A percentile compares a stretch with the other conserved stretches of the same genome.
Conservation (phyloP, 2,888 invertebrate species). For the Helicoverpa assulta region DNA sequence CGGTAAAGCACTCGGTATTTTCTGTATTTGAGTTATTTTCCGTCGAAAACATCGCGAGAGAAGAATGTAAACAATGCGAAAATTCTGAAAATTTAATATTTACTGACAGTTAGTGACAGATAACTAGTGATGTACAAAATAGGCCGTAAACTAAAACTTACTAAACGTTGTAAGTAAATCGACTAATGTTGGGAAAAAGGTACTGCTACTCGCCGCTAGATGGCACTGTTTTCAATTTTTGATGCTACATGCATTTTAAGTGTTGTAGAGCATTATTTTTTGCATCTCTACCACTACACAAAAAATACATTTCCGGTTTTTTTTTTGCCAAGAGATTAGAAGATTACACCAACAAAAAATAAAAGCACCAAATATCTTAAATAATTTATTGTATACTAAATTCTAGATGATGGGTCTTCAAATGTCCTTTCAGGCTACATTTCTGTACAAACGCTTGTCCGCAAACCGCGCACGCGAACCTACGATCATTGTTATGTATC, state of each 20-base stretch:
- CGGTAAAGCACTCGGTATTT: slow-evolving; percentile 23
- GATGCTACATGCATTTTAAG: no score
- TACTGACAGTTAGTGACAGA: not conserved
- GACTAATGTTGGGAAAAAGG: not conserved
- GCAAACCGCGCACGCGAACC: slow-evolving; percentile 80
- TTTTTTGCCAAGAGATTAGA: no score
- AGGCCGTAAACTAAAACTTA: not conserved
- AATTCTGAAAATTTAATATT: slow-evolving; percentile 18
- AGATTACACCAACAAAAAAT: slow-evolving; percentile 35
- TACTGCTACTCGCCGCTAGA: slow-evolving; percentile 17
- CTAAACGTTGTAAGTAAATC: not conserved
- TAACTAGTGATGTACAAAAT: slow-evolving; percentile 19
- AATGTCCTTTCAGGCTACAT: slow-evolving; percentile 82
- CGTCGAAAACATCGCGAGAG: slow-evolving; percentile 20
- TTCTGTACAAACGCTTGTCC: slow-evolving; percentile 84
- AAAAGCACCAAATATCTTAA: not conserved
- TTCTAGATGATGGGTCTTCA: slow-evolving; percentile 80
- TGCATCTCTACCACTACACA: no score
- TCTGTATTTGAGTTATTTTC: slow-evolving; percentile 36
- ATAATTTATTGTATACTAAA: slow-evolving; percentile 58
- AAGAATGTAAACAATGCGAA: slow-evolving; percentile 20
- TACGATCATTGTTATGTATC: slow-evolving; percentile 82
- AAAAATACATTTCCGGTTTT: no score
- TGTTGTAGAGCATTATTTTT: no score
- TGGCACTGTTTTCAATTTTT: slow-evolving; percentile 11